Evolutionary conservation across 2,888 invertebrate species (phyloP), one percentile per base, ranked within the genome.

Genomic region (Cetonia aurata): DNA sequence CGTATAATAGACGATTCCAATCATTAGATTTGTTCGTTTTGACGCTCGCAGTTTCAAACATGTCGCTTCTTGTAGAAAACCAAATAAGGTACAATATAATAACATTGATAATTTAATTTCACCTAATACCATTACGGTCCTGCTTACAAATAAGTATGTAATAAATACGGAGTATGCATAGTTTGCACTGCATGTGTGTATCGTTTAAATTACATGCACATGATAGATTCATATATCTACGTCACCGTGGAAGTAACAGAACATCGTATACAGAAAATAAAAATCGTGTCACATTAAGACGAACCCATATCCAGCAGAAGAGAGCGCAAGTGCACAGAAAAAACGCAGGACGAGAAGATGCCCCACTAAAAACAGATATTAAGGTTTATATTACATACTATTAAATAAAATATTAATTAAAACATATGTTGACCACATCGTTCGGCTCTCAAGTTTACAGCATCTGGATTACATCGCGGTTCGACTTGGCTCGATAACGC

Each of bases 341-440:
- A 44, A 57, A 17, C 50, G 37, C 50, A 37, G 62, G 37, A 65
- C 62, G 57, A 57, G 57, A 50, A 10, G 37, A 65, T 50, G 62
- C 50, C 62, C 37, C 50, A 41, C 50, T 65, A 69, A 62, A 69
- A 69, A 69, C 69, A 69, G 69, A 69, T 69, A 69, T 50, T 69
- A 71, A 68, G 71, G 71, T 68, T 71, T 71, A 71, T 69, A 67
- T 71, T 71, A 71, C 71, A 55, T 25, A 62, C 69, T 71, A 71
- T 71, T 68, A 68, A 68, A 71, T 71, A 67, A 71, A 71, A 71
- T 67, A 69, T 71, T 71, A 71, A 71, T 71, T 71, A 69, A 60
- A 69, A 71, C 71, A 71, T 68, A 68, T 71, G 71, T 69, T 69
- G 71, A 56, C 71, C 71, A 71, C 62, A 65, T 65, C 62, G 62